Evolutionary conservation across 2,888 invertebrate genomes (phyloP).

Genomic region (Volucella inanis): DNA sequence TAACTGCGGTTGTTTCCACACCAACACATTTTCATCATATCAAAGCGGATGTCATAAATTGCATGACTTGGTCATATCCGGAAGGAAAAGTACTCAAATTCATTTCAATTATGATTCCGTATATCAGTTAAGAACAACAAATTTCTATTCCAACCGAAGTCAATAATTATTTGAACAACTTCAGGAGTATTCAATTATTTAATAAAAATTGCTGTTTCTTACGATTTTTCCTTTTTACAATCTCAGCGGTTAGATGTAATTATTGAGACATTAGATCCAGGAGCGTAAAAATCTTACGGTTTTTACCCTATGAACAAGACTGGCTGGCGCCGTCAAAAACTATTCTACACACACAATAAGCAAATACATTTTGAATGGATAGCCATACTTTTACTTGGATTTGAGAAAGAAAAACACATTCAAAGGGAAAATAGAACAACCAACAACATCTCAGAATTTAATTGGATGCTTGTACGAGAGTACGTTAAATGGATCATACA

Average conservation of each 20-base stretch:
- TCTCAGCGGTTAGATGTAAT: too few species aligned
- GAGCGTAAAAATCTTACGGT: slow-evolving; percentile 42
- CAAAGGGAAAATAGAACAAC: slow-evolving; percentile 8
- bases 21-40: slow-evolving; percentile 1
- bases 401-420: not conserved
- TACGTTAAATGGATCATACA: not conserved
- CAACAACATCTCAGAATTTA: slow-evolving; percentile 15
- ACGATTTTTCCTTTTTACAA: too few species aligned
- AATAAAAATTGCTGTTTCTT: too few species aligned
- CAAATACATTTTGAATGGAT: not conserved
- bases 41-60: slow-evolving; percentile 1
- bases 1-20: not conserved
- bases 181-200: too few species aligned
- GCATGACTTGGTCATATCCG: too few species aligned
- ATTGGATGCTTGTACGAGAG: slow-evolving; percentile 29
- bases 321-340: slow-evolving; percentile 20
- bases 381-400: slow-evolving; percentile 16
- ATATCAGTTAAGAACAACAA: too few species aligned
- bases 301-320: slow-evolving; percentile 26
- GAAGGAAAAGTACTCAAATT: too few species aligned
- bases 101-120: too few species aligned
- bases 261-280: slow-evolving; percentile 3
- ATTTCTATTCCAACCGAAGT: too few species aligned
- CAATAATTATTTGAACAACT: too few species aligned
- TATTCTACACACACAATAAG: not conserved